Conservation (phyloP, 2,888 invertebrate species). For the Clepsis dumicolana region DNA sequence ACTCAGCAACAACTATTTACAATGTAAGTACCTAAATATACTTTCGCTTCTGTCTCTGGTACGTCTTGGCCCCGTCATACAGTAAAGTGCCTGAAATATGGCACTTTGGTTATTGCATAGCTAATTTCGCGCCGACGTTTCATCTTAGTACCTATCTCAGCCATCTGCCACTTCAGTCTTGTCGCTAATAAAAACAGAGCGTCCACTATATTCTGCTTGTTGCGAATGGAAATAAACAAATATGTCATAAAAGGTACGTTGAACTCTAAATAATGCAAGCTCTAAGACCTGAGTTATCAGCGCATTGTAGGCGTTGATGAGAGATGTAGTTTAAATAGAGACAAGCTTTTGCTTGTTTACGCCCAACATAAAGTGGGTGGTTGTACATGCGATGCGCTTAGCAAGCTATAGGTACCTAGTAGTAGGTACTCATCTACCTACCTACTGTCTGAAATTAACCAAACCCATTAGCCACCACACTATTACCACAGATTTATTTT, state of each 20-base stretch:
- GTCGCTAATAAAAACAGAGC: conserved; percentile 55
- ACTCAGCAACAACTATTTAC: conserved; percentile 15
- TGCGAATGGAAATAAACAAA: conserved; percentile 50
- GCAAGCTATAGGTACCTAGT: background rate
- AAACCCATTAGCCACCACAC: background rate
- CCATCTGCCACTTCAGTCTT: conserved; percentile 54
- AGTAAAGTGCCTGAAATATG: conserved; percentile 71
- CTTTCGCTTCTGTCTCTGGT: conserved; percentile 12
- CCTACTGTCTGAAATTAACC: background rate
- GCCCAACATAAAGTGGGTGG: background rate
- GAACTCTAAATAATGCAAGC: conserved; percentile 43
- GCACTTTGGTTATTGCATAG: conserved; percentile 66
- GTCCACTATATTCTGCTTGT: conserved; percentile 51
- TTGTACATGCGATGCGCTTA: background rate
- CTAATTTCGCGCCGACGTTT: conserved; percentile 68
- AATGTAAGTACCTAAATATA: background rate
- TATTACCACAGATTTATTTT: background rate
- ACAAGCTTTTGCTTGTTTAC: background rate
- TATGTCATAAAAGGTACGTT: conserved; percentile 48
- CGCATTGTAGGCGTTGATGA: background rate
- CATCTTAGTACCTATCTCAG: conserved; percentile 62
- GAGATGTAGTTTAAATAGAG: conserved; percentile 11
- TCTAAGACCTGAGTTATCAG: conserved; percentile 1
- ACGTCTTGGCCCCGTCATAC: conserved; percentile 48
- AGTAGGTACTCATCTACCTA: no score